Base-by-base conservation (phyloP, 2,113 vertebrate species). In the Pandion haliaetus region DNA sequence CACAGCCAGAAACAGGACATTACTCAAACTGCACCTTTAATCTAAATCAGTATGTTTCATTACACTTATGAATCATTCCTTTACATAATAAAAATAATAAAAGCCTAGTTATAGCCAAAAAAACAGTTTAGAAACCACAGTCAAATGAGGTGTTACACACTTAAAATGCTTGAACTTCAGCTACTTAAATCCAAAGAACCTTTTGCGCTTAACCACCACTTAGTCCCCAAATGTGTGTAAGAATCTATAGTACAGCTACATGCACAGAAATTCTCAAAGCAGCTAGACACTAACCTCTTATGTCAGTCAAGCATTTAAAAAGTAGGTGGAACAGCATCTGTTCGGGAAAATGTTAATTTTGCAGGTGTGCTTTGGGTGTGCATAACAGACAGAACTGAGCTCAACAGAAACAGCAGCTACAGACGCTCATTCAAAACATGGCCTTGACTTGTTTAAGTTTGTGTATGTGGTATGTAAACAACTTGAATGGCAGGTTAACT, bases 391-490 rank as follows among this genome's bases (percentile, higher is more conserved):
- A 72, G 32, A 72, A 66, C 40, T 10, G 16, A 40, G 34, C 16
- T 54, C 40, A 83, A 40, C 55, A 54, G 13, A n/a, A 52, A 25
- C 13, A 69, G 62, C 55, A 47, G 24, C 47, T 77, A 61, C 34
- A 74, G 26, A 59, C 34, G 17, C 54, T 28, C 18, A 47, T 21
- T 54, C 45, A 76, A 61, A 45, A 61, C 26, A n/a, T 1, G 1
- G 36, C 31, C 31, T 34, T 61, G 61, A 61, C 38, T 34, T 6
- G 1, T n/a, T 71, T 29, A 25, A 21, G 12, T 49, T 73, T 82
- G 36, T 45, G 21, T 24, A 61, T 7, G 14, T 5, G 12, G 44
- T 36, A 82, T 1, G 1, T 9, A 5, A 52, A 54, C 0, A 0
- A 54, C 29, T 9, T 29, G 12, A 45, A 82, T 7, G 21, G 9